phyloP scores from a whole-genome alignment of 2,113 vertebrate genomes.

The Notothenia coriiceps region DNA sequence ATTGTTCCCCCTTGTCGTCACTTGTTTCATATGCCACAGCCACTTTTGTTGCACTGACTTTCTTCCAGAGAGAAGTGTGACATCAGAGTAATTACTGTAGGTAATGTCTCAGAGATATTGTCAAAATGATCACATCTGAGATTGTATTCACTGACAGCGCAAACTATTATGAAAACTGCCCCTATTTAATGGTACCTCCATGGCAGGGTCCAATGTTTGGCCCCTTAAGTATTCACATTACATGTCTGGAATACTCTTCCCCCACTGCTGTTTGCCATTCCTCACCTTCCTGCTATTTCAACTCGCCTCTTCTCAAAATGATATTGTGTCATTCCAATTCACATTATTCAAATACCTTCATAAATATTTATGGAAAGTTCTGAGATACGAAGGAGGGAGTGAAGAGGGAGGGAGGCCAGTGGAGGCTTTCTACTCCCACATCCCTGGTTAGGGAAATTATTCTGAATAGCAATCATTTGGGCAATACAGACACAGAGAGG shows the following conservation, averaged over 20 bases:
- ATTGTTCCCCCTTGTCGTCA: constrained; percentile 1
- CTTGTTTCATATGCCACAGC: constrained; percentile 13
- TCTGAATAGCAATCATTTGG: constrained; percentile 69
- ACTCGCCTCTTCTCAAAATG: constrained; percentile 61
- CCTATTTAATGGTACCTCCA: constrained; percentile 25
- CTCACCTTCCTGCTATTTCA: constrained; percentile 56
- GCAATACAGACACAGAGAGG: constrained; percentile 11
- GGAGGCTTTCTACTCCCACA: constrained; percentile 64
- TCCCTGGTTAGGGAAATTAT: constrained; percentile 70
- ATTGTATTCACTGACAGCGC: neutral
- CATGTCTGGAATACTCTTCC: constrained; percentile 23
- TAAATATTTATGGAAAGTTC: constrained; percentile 73
- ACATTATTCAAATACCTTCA: constrained; percentile 76
- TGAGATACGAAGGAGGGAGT: constrained; percentile 50
- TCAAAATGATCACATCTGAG: neutral
- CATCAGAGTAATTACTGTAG: constrained; percentile 10
- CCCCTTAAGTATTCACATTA: constrained; percentile 28
- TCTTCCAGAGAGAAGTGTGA: constrained; percentile 5
- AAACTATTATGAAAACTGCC: constrained; percentile 13
- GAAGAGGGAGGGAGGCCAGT: constrained; percentile 46
- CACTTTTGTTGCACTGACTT: constrained; percentile 15
- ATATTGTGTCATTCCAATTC: constrained; percentile 75
- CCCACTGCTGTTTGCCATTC: constrained; percentile 39
- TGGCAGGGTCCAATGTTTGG: neutral
- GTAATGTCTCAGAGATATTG: neutral